Percentiles rank a stretch among this genome's conserved stretches.
Conservation (phyloP, 2,113 vertebrate species). For the Charadrius vociferus region DNA sequence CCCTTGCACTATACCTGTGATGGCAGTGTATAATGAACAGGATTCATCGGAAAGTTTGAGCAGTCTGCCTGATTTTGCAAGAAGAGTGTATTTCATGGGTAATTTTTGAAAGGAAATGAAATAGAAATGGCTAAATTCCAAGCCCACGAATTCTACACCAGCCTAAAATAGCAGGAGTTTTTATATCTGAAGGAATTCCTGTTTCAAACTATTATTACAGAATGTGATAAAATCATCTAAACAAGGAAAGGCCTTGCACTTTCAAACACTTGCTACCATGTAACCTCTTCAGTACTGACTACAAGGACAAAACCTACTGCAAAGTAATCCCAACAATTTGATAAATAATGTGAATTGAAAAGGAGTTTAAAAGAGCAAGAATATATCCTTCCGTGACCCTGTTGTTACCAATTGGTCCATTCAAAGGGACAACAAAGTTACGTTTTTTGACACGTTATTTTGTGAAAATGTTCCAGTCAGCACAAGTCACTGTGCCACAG, state of each 20-base stretch:
- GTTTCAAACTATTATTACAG: not conserved
- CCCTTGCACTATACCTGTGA: not conserved
- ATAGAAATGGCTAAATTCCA: not conserved
- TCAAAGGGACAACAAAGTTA: not conserved
- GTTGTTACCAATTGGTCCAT: not conserved
- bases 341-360: not conserved
- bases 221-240: not conserved
- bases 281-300: not conserved
- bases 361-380: not conserved
- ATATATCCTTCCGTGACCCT: not conserved
- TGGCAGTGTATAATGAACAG: not conserved
- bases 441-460: not conserved
- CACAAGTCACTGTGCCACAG: not conserved
- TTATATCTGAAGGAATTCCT: not conserved
- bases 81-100: not conserved
- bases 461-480: not conserved
- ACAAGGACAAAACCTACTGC: not conserved
- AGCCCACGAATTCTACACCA: not conserved
- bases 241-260: not conserved
- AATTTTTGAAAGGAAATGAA: not conserved
- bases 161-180: not conserved
- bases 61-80: not conserved
- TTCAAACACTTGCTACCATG: not conserved
- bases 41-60: not conserved
- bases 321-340: not conserved